phyloP scores from a whole-genome alignment of 2,888 invertebrate genomes.

The Apamea crenata region DNA sequence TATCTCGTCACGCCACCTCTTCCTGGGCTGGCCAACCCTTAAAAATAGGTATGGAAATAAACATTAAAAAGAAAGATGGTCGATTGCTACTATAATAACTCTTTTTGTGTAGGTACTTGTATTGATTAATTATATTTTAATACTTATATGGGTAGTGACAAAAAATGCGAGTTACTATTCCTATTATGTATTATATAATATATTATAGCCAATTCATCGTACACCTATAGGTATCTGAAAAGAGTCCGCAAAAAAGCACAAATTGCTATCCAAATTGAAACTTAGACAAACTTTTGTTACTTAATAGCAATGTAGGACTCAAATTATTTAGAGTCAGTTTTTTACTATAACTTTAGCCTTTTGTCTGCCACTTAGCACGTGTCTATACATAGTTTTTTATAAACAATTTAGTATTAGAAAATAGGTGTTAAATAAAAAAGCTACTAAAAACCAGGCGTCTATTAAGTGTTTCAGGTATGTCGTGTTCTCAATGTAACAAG shows the following conservation, averaged over 20 bases:
- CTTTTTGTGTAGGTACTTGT: background rate
- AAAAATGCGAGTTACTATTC: slow-evolving; percentile 31
- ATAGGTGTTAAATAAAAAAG: slow-evolving; percentile 27
- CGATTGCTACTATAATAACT: background rate
- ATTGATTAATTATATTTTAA: slow-evolving; percentile 22
- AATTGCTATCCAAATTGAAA: slow-evolving; percentile 58
- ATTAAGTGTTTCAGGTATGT: slow-evolving; percentile 1
- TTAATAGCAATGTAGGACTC: slow-evolving; percentile 43
- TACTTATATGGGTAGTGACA: slow-evolving; percentile 7
- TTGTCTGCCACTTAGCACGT: slow-evolving; percentile 54
- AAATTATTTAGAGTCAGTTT: slow-evolving; percentile 39
- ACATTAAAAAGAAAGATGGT: background rate
- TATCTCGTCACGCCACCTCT: no score
- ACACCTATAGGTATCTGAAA: slow-evolving; percentile 26
- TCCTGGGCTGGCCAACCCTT: background rate
- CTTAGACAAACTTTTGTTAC: slow-evolving; percentile 49
- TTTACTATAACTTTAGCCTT: slow-evolving; percentile 38
- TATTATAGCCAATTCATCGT: slow-evolving; percentile 43
- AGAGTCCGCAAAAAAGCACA: slow-evolving; percentile 44
- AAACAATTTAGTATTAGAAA: slow-evolving; percentile 26
- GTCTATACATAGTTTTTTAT: slow-evolving; percentile 47
- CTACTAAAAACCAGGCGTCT: slow-evolving; percentile 5
- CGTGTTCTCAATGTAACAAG: background rate
- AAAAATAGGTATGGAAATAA: background rate
- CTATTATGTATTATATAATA: slow-evolving; percentile 43